A percentile compares a stretch with the other conserved stretches of the same genome.
Evolutionary conservation across 2,113 vertebrate genomes (phyloP).

Genomic region (Anser brachyrhynchus): DNA sequence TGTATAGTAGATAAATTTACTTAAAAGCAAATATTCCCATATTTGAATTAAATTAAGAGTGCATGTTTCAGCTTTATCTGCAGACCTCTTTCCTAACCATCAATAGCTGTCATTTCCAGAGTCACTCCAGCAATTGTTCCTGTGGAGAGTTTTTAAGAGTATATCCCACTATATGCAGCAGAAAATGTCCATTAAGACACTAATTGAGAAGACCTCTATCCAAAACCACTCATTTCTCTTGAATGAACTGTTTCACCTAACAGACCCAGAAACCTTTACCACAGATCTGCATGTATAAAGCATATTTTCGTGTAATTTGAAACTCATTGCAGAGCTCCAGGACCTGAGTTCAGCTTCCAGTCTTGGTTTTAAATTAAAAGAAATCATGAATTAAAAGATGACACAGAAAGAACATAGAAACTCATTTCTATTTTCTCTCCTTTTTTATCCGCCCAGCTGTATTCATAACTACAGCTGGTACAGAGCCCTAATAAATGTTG

Average conservation of each 20-base stretch:
- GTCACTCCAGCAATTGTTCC: not conserved
- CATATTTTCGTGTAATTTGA: not conserved
- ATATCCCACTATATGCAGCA: not conserved
- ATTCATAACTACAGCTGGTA: not conserved
- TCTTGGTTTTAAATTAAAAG: not conserved
- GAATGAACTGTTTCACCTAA: not conserved
- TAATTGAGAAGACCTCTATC: not conserved
- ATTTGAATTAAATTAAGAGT: constrained; percentile 30
- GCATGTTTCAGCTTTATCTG: constrained; percentile 11
- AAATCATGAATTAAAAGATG: not conserved
- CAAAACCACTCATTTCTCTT: constrained; percentile 12
- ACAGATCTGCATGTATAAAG: not conserved
- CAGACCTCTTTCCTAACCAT: not conserved
- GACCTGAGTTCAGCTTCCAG: not conserved
- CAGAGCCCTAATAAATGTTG: not conserved
- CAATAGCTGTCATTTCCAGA: constrained; percentile 18
- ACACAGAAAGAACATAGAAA: not conserved
- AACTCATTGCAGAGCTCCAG: not conserved
- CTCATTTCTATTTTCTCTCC: not conserved
- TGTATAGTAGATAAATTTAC: not conserved
- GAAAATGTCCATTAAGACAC: not conserved
- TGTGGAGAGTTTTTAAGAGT: not conserved
- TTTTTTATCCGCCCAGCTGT: not conserved
- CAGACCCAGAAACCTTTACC: not conserved
- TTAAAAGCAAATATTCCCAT: constrained; percentile 29